Base-by-base conservation (phyloP, 1,140 invertebrate species). In the Drosophila albomicans region DNA sequence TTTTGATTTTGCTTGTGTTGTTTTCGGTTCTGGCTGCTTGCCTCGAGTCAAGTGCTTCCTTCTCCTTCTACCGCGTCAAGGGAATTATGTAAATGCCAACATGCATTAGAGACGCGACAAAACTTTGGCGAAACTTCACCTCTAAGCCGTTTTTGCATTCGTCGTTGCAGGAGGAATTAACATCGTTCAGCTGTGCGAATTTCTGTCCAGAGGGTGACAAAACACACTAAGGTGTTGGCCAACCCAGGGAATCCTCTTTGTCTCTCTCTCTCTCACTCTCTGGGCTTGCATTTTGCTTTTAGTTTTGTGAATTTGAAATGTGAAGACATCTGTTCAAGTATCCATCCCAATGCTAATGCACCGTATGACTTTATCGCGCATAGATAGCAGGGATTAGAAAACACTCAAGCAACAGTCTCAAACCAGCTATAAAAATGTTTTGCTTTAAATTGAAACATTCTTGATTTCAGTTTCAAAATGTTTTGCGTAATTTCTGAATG, bases 241-340 rank as follows among this genome's bases (percentile, higher is more conserved):
- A 66, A 66, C n/a, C 25, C 56, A 73, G 63, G 20, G 28, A 65
- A 70, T 78, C 78, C 41, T 54, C 67, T 78, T 78, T 85, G 77
- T 82, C 67, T 76, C 51, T 46, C 38, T 38, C 35, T 0, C 41
- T 62, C 20, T 38, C 35, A 1, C 41, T 62, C 20, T 20, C 3
- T 25, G 20, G 74, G 48, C 66, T 11, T 10, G n/a, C 48, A 46
- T 63, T 25, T 65, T 72, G 78, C 85, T 85, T 90, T 89, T 89
- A 89, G 85, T 89, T 85, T 90, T 90, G 85, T 90, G 85, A 89
- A 89, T 89, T 91, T 79, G 71, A 91, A 91, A 91, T 91, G 75
- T 75, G 66, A 70, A 59, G 78, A 91, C 91, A 91, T 91, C 91
- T 91, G 90, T 90, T 91, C 90, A 81, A 91, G 90, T 91, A 78